phyloP scores from a whole-genome alignment of 2,888 invertebrate genomes.

The Cheilosia urbana region DNA sequence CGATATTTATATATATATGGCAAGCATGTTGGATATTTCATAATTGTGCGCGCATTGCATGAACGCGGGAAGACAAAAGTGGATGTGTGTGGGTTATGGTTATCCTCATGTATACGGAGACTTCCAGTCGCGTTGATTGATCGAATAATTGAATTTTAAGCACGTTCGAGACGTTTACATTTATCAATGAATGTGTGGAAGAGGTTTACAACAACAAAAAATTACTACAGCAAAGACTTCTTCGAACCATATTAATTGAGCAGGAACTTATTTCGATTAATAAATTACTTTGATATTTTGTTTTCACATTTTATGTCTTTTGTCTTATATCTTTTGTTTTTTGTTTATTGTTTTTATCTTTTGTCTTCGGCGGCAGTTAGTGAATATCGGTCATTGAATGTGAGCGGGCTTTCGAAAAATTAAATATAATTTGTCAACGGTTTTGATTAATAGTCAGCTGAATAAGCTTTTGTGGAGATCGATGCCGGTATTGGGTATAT shows the following conservation, averaged over 20 bases:
- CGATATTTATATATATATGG: constrained; percentile 19
- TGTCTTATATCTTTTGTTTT: background rate
- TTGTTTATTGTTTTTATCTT: background rate
- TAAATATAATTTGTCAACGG: background rate
- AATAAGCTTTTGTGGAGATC: background rate
- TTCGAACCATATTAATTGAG: constrained; percentile 33
- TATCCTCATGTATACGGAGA: background rate
- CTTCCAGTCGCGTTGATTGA: constrained; percentile 37
- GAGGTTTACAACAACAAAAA: background rate
- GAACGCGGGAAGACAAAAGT: background rate
- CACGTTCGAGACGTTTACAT: constrained; percentile 55
- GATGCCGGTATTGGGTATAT: background rate
- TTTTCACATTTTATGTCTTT: background rate
- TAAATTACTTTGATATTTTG: constrained; percentile 27
- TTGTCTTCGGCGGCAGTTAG: constrained; percentile 13
- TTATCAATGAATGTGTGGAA: constrained; percentile 21
- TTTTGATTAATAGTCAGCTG: background rate
- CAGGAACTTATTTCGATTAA: constrained; percentile 47
- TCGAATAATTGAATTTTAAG: constrained; percentile 65
- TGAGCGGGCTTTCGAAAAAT: background rate
- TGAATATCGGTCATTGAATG: background rate
- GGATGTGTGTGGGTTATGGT: background rate
- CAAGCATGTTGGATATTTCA: constrained; percentile 19
- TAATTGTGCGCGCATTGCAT: background rate
- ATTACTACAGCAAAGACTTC: background rate